Conservation (phyloP, 2,888 invertebrate genomes). For the Callosobruchus maculatus region DNA sequence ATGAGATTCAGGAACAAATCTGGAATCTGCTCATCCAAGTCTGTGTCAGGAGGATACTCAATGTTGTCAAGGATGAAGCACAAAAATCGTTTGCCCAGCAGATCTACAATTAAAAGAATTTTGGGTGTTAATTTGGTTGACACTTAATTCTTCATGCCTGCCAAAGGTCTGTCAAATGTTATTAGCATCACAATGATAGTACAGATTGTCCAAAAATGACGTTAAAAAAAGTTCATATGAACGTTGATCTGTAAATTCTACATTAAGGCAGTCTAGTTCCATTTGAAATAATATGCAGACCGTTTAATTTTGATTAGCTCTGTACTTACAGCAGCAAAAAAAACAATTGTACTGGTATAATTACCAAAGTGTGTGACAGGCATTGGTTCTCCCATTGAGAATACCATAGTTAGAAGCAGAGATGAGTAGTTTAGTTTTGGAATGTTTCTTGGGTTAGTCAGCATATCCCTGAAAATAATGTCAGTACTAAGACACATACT, state of each 20-base stretch:
- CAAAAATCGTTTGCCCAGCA: constrained; percentile 79
- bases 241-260: no score
- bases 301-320: no score
- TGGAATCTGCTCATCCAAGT: constrained; percentile 79
- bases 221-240: no score
- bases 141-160: background rate
- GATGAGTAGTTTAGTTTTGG: constrained; percentile 80
- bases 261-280: no score
- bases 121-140: background rate
- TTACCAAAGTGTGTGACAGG: constrained; percentile 86
- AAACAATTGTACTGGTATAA: background rate
- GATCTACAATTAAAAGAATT: constrained; percentile 57
- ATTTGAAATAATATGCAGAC: no score
- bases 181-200: no score
- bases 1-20: constrained; percentile 81
- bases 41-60: constrained; percentile 75
- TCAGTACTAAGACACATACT: no score
- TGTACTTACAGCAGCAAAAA: no score
- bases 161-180: no score
- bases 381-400: constrained; percentile 86
- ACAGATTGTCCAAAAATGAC: no score
- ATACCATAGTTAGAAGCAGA: constrained; percentile 79
- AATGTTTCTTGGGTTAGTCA: constrained; percentile 72
- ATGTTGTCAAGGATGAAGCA: constrained; percentile 76
- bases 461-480: constrained; percentile 62